A percentile compares a stretch with the other conserved stretches of the same genome.
These are phyloP conservation scores for Phainopepla nitens DNA, from an alignment of 2,113 vertebrate genomes.

Conservation along the genomic window DNA sequence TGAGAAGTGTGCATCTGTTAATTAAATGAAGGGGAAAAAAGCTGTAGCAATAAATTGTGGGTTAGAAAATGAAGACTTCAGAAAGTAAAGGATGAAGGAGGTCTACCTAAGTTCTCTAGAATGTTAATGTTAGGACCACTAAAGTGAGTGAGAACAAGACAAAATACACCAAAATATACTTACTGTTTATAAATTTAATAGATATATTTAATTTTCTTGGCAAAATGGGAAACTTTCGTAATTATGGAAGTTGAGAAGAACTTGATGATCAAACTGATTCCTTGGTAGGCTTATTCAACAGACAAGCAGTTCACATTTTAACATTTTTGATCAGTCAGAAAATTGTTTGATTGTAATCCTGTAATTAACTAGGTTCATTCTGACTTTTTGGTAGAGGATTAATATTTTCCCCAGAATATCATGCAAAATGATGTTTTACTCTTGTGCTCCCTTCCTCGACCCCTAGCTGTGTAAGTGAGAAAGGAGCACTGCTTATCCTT, in stretches of 20 bases:
- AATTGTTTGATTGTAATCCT: neutral
- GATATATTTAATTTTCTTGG: neutral
- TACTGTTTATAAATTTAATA: neutral
- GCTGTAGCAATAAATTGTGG: neutral
- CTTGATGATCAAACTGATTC: neutral
- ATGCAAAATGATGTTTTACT: neutral
- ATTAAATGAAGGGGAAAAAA: neutral
- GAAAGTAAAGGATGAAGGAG: neutral
- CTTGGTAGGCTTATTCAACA: neutral
- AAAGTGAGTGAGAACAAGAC: neutral
- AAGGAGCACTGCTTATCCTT: neutral
- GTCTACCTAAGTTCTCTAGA: neutral
- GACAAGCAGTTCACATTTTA: neutral
- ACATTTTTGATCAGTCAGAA: neutral
- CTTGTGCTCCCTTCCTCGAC: neutral
- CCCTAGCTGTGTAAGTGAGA: neutral
- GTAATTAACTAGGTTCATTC: neutral
- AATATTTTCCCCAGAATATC: neutral
- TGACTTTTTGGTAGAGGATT: neutral
- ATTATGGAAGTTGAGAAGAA: neutral
- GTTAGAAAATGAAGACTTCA: neutral
- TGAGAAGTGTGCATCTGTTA: neutral
- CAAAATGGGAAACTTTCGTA: neutral
- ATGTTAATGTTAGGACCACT: neutral
- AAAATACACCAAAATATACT: neutral